A percentile compares a stretch with the other conserved stretches of the same genome.
These are phyloP conservation scores for Antheraea assamensis DNA, from an alignment of 2,888 invertebrate genomes.

Conservation along the genomic window DNA sequence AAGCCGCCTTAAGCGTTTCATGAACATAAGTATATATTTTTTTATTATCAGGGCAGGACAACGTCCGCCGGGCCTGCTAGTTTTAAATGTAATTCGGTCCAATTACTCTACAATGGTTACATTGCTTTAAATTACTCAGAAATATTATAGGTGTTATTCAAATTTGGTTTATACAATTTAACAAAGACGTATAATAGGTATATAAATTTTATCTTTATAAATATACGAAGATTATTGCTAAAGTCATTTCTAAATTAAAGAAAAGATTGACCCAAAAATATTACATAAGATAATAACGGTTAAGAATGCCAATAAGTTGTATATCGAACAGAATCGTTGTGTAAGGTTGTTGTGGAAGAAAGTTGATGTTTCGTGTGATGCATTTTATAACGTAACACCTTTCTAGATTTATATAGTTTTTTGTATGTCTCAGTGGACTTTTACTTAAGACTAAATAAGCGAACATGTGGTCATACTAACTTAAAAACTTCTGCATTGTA, in stretches of 20 bases:
- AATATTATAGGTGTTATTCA: background rate
- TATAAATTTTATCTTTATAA: background rate
- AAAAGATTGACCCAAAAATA: background rate
- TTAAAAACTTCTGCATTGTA: background rate
- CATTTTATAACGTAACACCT: background rate
- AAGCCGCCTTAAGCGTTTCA: no score
- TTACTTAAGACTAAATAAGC: background rate
- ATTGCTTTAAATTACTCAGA: background rate
- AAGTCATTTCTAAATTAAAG: background rate
- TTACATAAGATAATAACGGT: background rate
- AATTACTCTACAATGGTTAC: background rate
- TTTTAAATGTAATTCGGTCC: background rate
- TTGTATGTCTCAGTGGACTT: constrained; percentile 2
- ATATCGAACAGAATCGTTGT: background rate
- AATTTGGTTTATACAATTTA: background rate
- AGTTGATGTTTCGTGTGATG: background rate
- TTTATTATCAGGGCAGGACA: no score
- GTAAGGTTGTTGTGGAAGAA: background rate
- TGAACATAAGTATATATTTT: no score
- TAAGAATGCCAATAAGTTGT: constrained; percentile 1
- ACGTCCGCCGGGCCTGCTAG: no score
- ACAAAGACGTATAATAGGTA: background rate
- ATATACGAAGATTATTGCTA: background rate
- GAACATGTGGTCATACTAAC: background rate
- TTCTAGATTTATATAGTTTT: background rate